Base-by-base conservation (phyloP, 92 coral and sea anemone species). In the Palythoa grandis region DNA sequence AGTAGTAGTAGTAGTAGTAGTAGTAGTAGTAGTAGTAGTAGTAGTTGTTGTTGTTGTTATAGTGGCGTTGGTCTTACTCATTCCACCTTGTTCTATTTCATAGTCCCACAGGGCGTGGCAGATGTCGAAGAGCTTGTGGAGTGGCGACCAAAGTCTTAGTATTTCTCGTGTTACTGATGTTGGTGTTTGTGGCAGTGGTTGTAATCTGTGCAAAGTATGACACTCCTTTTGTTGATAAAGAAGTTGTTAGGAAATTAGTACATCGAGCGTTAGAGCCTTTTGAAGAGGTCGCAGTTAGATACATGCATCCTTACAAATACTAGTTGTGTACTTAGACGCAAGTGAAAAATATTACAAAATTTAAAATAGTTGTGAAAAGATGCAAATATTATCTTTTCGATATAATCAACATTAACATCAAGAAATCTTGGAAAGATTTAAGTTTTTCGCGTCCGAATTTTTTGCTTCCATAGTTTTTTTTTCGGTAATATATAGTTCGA, bases 51-150 rank as follows among this genome's bases (percentile, higher is more conserved):
- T 7, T 3, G 47, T 7, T 3, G 47, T 40, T 5, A 43, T 43
- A 43, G 50, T 43, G 50, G 50, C 3, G 9, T 5, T 43, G 9
- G 50, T 29, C 35, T 29, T 29, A 29, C 69, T 69, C 47, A 69
- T 16, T 37, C 43, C 25, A 6, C 1, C 15, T 37, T 40, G 25
- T 66, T 80, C 74, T 23, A 52, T 35, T 29, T 68, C 77, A 54
- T 87, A 94, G 95, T 56, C 76, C 86, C 78, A 37, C 87, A 19
- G 83, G 86, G 75, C 92, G 78, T 13, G 89, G 95, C 70, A 70
- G 88, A 10, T 90, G 92, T 77, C 68, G 95, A 61, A 92, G 93
- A 74, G 74, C 69, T 67, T 86, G 91, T 65, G 83, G 70, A 35
- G 79, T 89, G 13, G 72, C 83, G 8, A 72, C 86, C 83, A 93